phyloP scores from a whole-genome alignment of 1,140 invertebrate species.

The Pristionchus pacificus region DNA sequence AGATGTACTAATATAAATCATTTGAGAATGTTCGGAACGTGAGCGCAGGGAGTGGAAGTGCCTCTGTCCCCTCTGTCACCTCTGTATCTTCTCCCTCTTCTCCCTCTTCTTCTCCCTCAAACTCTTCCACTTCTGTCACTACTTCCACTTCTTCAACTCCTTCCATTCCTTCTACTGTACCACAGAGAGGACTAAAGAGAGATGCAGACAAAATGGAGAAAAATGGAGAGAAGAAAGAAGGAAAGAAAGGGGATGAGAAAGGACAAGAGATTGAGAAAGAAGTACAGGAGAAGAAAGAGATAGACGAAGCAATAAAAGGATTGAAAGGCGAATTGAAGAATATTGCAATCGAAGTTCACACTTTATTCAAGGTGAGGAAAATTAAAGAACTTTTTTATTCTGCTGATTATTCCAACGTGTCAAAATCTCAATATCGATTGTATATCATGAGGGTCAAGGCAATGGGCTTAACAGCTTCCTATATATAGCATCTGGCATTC shows the following conservation, averaged over 20 bases:
- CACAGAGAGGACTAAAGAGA: neutral
- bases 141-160: neutral
- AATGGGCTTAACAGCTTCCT: too few relatives aligned
- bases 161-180: neutral
- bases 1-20: too few relatives aligned
- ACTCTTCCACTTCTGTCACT: neutral
- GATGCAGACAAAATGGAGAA: constrained; percentile 4
- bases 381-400: too few relatives aligned
- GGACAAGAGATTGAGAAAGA: neutral
- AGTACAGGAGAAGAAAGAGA: constrained; percentile 10
- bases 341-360: neutral
- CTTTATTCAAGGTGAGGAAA: neutral
- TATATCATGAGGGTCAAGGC: too few relatives aligned
- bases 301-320: constrained; percentile 1
- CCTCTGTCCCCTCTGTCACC: too few relatives aligned
- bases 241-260: neutral
- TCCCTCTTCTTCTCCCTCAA: too few relatives aligned
- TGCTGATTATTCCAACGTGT: too few relatives aligned
- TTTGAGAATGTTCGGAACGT: too few relatives aligned
- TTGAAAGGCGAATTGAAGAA: constrained; percentile 8
- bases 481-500: too few relatives aligned
- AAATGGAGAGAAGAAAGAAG: neutral
- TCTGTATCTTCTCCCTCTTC: too few relatives aligned
- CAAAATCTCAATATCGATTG: too few relatives aligned
- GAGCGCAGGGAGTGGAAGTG: too few relatives aligned